phyloP scores from a whole-genome alignment of 2,113 vertebrate genomes.

The Miniopterus natalensis region DNA sequence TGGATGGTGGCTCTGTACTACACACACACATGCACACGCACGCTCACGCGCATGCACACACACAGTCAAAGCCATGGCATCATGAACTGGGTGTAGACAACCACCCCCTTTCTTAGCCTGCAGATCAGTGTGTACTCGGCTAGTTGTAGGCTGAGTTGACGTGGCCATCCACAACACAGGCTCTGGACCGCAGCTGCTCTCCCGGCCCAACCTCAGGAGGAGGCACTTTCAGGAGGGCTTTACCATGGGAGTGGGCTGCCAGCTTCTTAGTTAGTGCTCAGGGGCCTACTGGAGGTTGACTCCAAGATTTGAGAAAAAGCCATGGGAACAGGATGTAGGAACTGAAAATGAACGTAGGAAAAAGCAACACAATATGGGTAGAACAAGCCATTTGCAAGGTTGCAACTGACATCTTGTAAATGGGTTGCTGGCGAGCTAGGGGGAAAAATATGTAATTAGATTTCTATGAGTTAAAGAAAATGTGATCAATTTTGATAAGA shows the following conservation, averaged over 20 bases:
- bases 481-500: not conserved
- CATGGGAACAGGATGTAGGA: not conserved
- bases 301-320: not conserved
- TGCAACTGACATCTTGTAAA: not conserved
- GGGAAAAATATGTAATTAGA: not conserved
- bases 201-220: no score
- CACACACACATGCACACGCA: no score
- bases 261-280: not conserved
- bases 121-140: rapidly evolving
- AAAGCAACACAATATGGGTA: not conserved
- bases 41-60: not conserved
- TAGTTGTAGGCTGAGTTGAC: not conserved
- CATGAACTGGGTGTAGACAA: not conserved
- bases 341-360: not conserved
- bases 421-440: not conserved
- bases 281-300: not conserved
- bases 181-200: not conserved
- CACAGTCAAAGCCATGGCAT: not conserved
- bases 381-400: not conserved
- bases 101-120: no score
- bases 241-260: not conserved
- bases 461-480: slow-evolving; percentile 3
- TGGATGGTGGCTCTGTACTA: not conserved
- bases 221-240: not conserved
- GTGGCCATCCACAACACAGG: not conserved